These are phyloP conservation scores for Boulengeromyrus knoepffleri DNA, from an alignment of 2,113 vertebrate species.

Conservation along the genomic window DNA sequence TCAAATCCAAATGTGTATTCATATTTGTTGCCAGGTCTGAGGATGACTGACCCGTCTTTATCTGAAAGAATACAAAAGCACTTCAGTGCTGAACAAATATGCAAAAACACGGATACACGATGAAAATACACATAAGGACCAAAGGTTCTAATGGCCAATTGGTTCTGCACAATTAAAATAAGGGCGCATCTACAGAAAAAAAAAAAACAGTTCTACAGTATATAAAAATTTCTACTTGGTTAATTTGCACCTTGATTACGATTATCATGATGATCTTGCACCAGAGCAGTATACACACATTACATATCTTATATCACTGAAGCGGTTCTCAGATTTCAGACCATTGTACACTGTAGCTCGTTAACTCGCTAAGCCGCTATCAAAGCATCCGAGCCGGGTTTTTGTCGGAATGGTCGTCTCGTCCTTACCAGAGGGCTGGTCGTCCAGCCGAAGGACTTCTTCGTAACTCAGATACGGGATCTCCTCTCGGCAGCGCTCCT, in stretches of 20 bases:
- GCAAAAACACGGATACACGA: background rate
- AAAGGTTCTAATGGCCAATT: background rate
- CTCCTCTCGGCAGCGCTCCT: slow-evolving; percentile 66
- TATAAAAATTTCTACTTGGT: background rate
- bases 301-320: background rate
- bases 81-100: background rate
- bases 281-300: background rate
- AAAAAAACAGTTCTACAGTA: background rate
- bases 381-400: background rate
- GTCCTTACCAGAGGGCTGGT: slow-evolving; percentile 58
- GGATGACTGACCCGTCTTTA: slow-evolving; percentile 61
- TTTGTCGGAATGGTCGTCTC: background rate
- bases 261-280: background rate
- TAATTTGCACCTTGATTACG: background rate
- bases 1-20: slow-evolving; percentile 75
- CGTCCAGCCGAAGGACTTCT: slow-evolving; percentile 58
- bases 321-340: background rate
- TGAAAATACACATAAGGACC: background rate
- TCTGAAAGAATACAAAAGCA: slow-evolving; percentile 38
- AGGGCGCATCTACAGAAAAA: background rate
- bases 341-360: background rate
- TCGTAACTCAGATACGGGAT: slow-evolving; percentile 69
- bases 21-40: slow-evolving; percentile 69
- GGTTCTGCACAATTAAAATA: background rate
- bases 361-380: background rate